Evolutionary conservation across 2,113 vertebrate species (phyloP), one percentile per base, ranked within the genome.

Genomic region (Poeciliopsis prolifica): DNA sequence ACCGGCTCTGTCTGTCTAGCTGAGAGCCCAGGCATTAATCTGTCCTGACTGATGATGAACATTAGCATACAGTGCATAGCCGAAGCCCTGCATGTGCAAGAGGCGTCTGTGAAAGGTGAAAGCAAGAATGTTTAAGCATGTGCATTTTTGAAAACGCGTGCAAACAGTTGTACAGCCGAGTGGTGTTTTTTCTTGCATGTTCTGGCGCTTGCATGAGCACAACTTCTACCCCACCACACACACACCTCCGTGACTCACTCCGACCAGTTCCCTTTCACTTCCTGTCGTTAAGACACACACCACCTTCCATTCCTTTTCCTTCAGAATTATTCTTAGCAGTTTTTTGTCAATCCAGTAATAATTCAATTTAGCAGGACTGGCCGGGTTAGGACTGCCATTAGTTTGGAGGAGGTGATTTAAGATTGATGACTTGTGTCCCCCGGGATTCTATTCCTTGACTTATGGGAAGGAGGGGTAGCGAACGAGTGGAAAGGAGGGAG

Each of bases 371-470:
- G 91, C 92, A 93, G 94, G 80, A 83, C 84, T 35, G 86, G 79
- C 88, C 90, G 79, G 90, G 83, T 85, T 81, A 85, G 86, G 88
- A 79, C 89, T 90, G 91, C 93, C 93, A 94, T 95, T 94, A 94
- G 92, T 90, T 94, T 92, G 88, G 86, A 92, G 87, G 86, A 92
- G 85, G 86, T 92, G 91, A 94, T 93, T 94, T 93, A 93, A 94
- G 93, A 95, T 94, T 95, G 94, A 95, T 95, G 93, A 94, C 91
- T 95, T 94, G 90, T 92, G 91, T 92, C 94, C 87, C 90, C 72
- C 58, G 92, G 90, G 93, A 94, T 92, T 90, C 76, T 84, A 83
- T 88, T 87, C 79, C 92, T 86, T 84, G 79, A 88, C 82, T 82
- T 82, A 77, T 68, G 44, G 67, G 26, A 44, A 48, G 35, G 31